Evolutionary conservation across 1,140 invertebrate species (phyloP).

Genomic region (Maconellicoccus hirsutus): DNA sequence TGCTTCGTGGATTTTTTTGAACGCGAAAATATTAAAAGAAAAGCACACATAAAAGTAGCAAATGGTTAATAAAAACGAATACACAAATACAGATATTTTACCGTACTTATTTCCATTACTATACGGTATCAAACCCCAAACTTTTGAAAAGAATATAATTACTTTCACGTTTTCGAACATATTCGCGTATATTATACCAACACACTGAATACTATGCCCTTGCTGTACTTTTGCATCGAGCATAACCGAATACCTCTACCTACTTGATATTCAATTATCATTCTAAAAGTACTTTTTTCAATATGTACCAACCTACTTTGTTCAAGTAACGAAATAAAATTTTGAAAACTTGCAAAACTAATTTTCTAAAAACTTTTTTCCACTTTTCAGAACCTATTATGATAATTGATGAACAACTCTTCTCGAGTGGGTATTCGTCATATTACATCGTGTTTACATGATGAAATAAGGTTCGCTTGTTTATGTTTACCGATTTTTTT

Average conservation of each 20-base stretch:
- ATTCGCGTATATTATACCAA: neutral
- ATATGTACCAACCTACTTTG: too few species aligned
- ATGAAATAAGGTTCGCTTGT: too few species aligned
- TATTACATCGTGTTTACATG: too few species aligned
- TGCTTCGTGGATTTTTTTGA: neutral
- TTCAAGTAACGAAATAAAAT: too few species aligned
- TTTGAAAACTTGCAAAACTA: too few species aligned
- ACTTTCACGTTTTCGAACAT: neutral
- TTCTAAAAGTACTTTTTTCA: neutral
- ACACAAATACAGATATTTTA: neutral
- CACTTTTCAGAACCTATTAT: too few species aligned
- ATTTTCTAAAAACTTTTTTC: too few species aligned
- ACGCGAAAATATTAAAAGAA: neutral
- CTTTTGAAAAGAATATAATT: neutral
- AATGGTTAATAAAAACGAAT: neutral
- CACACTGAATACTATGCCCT: neutral
- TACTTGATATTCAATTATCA: neutral
- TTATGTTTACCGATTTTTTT: too few species aligned
- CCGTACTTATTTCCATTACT: neutral
- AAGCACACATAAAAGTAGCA: neutral
- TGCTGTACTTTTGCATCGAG: too few species aligned
- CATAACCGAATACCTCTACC: neutral
- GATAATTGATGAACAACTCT: too few species aligned
- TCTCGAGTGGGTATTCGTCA: too few species aligned
- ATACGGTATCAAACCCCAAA: conserved; percentile 1